phyloP scores from a whole-genome alignment of 2,113 vertebrate species.

The Redunca redunca region DNA sequence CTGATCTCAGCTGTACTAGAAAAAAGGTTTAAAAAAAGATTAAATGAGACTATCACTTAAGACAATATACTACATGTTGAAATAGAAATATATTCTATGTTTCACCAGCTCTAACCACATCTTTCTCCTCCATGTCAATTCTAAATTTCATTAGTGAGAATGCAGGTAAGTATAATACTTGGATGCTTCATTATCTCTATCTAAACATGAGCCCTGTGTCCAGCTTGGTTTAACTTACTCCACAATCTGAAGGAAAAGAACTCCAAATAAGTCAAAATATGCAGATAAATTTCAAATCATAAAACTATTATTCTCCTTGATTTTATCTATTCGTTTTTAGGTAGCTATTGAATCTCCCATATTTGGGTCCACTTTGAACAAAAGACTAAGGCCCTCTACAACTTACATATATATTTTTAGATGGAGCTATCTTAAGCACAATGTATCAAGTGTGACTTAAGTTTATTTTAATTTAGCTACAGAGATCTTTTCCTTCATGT shows the following conservation, averaged over 20 bases:
- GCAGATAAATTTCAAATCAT: background rate
- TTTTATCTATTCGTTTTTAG: background rate
- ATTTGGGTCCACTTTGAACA: background rate
- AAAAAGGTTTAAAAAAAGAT: background rate
- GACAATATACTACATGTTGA: background rate
- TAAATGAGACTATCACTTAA: background rate
- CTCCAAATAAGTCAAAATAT: background rate
- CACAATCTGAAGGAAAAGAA: background rate
- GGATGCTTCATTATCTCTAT: background rate
- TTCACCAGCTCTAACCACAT: background rate
- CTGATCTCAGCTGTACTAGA: background rate
- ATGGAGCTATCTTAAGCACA: constrained; percentile 51
- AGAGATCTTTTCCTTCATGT: constrained; percentile 69
- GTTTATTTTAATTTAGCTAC: constrained; percentile 76
- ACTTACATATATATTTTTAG: background rate
- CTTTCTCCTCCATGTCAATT: background rate
- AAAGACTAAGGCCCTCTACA: background rate
- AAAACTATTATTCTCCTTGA: background rate
- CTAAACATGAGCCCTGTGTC: background rate
- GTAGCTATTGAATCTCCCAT: background rate
- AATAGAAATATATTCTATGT: background rate
- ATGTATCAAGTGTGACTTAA: constrained; percentile 55
- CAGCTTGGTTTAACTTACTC: background rate
- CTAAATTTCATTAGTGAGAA: background rate
- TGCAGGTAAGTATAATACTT: background rate